Evolutionary conservation across 2,888 invertebrate genomes (phyloP).

Genomic region (Melanostoma mellinum): DNA sequence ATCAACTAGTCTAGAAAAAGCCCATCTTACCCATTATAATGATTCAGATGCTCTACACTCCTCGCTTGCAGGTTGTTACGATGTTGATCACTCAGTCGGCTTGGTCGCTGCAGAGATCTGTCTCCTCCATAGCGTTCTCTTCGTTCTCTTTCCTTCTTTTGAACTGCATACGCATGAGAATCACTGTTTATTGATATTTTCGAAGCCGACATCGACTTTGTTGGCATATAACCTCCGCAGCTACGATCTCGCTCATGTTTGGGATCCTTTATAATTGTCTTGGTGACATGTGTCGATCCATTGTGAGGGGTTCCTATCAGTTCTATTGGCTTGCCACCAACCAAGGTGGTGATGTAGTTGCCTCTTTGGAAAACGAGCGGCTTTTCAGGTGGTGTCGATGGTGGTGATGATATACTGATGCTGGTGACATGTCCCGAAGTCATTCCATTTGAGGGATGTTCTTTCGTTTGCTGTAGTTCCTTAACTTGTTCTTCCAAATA

Average conservation of each 20-base stretch:
- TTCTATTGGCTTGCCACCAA: conserved; percentile 83
- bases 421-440: conserved; percentile 85
- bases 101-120: conserved; percentile 55
- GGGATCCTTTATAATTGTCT: conserved; percentile 81
- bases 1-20: neutral
- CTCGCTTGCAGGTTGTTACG: conserved; percentile 78
- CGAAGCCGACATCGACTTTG: conserved; percentile 80
- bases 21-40: conserved; percentile 77
- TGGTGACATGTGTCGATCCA: conserved; percentile 77
- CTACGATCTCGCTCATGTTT: conserved; percentile 76
- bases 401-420: conserved; percentile 87
- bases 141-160: conserved; percentile 79
- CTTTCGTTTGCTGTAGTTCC: conserved; percentile 83
- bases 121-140: conserved; percentile 73
- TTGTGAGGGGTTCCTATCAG: conserved; percentile 76
- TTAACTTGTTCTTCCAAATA: conserved; percentile 94
- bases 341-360: conserved; percentile 89
- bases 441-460: conserved; percentile 75
- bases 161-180: conserved; percentile 76
- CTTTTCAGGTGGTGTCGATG: conserved; percentile 83
- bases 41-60: conserved; percentile 81
- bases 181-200: conserved; percentile 82
- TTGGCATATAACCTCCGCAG: conserved; percentile 75
- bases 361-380: conserved; percentile 90
- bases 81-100: conserved; percentile 71